A percentile compares a stretch with the other conserved stretches of the same genome.
phyloP scores from a whole-genome alignment of 2,888 invertebrate species.

The Leucozona laternaria region DNA sequence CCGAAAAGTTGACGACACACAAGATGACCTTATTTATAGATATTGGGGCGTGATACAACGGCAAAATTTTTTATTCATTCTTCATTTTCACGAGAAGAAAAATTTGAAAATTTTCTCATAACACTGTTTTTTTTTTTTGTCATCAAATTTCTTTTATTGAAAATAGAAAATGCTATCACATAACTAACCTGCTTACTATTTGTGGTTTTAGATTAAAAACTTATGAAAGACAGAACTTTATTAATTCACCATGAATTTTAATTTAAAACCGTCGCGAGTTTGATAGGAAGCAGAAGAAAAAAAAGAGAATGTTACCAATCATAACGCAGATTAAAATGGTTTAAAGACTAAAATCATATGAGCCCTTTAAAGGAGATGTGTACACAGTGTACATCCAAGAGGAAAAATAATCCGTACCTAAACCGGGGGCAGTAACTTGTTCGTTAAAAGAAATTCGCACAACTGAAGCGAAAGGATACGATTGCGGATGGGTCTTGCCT shows the following conservation, averaged over 20 bases:
- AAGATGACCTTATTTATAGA: constrained; percentile 74
- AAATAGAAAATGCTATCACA: constrained; percentile 12
- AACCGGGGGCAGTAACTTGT: constrained; percentile 36
- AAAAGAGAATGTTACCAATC: neutral
- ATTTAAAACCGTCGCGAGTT: constrained; percentile 21
- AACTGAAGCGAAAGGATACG: constrained; percentile 66
- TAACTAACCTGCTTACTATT: constrained; percentile 40
- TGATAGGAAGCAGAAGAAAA: neutral
- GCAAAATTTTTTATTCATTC: constrained; percentile 57
- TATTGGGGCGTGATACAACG: constrained; percentile 71
- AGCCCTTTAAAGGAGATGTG: constrained; percentile 58
- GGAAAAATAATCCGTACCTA: constrained; percentile 42
- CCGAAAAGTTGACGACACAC: constrained; percentile 63
- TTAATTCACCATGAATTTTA: neutral
- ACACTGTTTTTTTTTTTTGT: neutral
- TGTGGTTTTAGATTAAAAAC: neutral
- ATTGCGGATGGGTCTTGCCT: constrained; percentile 31
- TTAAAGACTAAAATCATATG: constrained; percentile 41
- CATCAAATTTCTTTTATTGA: neutral
- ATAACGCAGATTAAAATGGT: neutral
- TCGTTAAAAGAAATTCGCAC: constrained; percentile 66
- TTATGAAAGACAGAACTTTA: neutral
- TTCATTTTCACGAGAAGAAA: constrained; percentile 6
- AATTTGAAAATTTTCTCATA: constrained; percentile 33
- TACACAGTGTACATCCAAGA: constrained; percentile 14